Base-by-base conservation (phyloP, 2,113 vertebrate species). In the Tor tambroides region DNA sequence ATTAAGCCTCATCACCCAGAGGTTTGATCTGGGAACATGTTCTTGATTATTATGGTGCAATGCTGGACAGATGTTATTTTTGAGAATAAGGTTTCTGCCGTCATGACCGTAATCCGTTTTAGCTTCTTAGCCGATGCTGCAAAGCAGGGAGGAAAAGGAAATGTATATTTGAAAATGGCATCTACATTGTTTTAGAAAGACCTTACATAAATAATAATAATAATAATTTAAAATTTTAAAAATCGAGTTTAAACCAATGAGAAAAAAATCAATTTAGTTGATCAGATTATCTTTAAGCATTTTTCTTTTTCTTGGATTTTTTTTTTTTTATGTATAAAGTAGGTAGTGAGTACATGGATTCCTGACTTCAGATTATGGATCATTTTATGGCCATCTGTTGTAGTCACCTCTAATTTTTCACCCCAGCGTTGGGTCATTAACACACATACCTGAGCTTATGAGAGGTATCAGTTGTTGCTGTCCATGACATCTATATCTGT, bases 321-420 rank as follows among this genome's bases (percentile, higher is more conserved):
- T 89, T 28, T 51, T 17, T 5, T 54, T 19, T 56, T 56, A 6
- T 56, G 7, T 19, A 8, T 23, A 56, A 88, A 41, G 19, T 54
- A 19, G 30, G 7, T n/a, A 21, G 43, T 30, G 23, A 74, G 26
- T 21, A n/a, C 54, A 82, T 49, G 17, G 19, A 15, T 80, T 76
- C 72, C 46, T 75, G 7, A 6, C 26, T 6, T 63, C 74, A 72
- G 26, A 61, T 83, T 94, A 94, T 94, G 93, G 65, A 49, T 90
- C 90, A 95, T 96, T 96, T 96, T 92, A 91, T 93, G 94, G 92
- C 93, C 92, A 94, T 95, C 93, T 94, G 95, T 95, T 95, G 95
- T 95, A 94, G 95, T 94, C 91, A 91, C 93, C 92, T 93, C 86
- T 91, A 93, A 93, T 94, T 94, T 93, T 94, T 93, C 90, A 93